Evolutionary conservation across 2,113 vertebrate genomes (phyloP), one percentile per base, ranked within the genome.

Genomic region (Polyodon spathula): DNA sequence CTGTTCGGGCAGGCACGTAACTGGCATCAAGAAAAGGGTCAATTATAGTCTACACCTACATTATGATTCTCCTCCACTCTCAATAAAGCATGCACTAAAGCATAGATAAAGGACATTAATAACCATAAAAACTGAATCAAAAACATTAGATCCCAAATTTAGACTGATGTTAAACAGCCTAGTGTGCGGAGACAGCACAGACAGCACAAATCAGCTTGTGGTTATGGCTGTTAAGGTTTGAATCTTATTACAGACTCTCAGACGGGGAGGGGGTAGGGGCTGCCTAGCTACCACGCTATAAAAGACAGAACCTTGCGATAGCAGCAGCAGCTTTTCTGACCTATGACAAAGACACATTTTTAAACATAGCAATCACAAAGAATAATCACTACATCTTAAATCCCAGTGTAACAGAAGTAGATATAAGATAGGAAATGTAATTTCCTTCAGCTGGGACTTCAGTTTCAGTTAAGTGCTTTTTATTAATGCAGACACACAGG

Each of bases 11-110:
- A 5, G 58, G 63, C 64, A 38, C 61, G 58, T 42, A 15, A 54
- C 56, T 16, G 8, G 58, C 62, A 63, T 43, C 42, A 42, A 48
- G 40, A 43, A 58, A 40, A 12, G 43, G 37, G 58, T 54, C 69
- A 65, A 73, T 66, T 40, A 52, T 69, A 41, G 68, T 63, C 66
- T 54, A 40, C 40, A 72, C 63, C 53, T 40, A 14, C 66, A 73
- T 68, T 55, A 64, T 43, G 15, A 46, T 63, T 56, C 44, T 51
- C 60, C 51, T 51, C 58, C 57, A 67, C 61, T 54, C 65, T 66
- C 40, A 42, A 48, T 40, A 48, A 58, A 61, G 56, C 64, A 61
- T 56, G 65, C 48, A 62, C 16, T 15, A 54, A 54, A 54, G 6
- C 16, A 54, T 9, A 50, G n/a, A 50, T n/a, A 7, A 57, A 56